phyloP scores from a whole-genome alignment of 23 tunicate genomes.

The Botrylloides violaceus region DNA sequence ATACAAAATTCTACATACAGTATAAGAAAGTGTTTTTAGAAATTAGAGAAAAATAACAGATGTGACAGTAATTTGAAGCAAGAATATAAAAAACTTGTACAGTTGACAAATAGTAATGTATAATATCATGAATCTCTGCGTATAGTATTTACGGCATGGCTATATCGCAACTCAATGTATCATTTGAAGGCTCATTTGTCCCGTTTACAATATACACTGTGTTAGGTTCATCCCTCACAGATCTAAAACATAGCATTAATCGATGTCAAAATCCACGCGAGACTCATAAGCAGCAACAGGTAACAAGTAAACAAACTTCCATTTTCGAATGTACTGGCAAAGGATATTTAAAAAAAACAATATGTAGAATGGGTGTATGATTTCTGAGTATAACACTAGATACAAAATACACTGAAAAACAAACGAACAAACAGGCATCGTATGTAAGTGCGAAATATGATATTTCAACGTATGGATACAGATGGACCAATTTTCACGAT shows the following conservation, averaged over 20 bases:
- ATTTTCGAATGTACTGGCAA: background rate
- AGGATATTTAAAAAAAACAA: background rate
- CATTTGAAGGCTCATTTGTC: too few species aligned
- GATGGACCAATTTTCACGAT: too few species aligned
- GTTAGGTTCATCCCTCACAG: too few species aligned
- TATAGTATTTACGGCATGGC: background rate
- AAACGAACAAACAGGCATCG: too few species aligned
- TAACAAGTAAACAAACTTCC: background rate
- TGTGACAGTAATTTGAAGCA: conserved; percentile 1
- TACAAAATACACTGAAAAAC: too few species aligned
- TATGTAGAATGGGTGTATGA: background rate
- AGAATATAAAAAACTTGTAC: background rate
- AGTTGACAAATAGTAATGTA: background rate
- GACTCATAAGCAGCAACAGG: background rate
- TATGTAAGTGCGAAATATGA: background rate
- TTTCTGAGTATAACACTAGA: background rate
- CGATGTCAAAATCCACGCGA: too few species aligned
- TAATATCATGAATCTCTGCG: background rate
- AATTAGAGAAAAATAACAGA: background rate
- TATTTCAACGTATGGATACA: too few species aligned
- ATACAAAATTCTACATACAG: background rate
- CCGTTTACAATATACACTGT: too few species aligned
- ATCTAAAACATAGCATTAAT: too few species aligned
- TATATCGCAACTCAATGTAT: too few species aligned
- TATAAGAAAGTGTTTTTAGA: background rate